Evolutionary conservation across 2,113 vertebrate genomes (phyloP).

Genomic region (Paradoxurus hermaphroditus): DNA sequence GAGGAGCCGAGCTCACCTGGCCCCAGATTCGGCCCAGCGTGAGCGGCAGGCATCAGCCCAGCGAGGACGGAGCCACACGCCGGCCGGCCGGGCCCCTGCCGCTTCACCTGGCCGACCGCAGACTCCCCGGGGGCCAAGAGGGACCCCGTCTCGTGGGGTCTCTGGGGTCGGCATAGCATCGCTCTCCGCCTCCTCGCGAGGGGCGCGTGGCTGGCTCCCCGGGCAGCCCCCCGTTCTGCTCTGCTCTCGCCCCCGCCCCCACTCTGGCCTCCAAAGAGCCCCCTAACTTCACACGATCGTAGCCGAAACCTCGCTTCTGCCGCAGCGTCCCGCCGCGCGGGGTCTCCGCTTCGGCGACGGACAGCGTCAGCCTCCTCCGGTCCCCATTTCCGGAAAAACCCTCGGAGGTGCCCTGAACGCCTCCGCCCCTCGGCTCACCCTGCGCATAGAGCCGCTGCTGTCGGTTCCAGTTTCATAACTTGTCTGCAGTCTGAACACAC

Average conservation of each 20-base stretch:
- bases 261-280: rapidly evolving
- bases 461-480: neutral
- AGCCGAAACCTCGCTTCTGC: neutral
- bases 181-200: neutral
- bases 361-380: too few species aligned
- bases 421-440: neutral
- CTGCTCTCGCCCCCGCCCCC: neutral
- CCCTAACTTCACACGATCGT: too few species aligned
- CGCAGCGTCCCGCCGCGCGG: rapidly evolving
- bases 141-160: rapidly evolving
- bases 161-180: too few species aligned
- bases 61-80: neutral
- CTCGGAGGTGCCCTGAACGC: neutral
- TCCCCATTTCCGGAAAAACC: neutral
- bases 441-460: rapidly evolving
- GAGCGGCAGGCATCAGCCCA: too few species aligned
- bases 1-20: neutral
- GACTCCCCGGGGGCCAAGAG: neutral
- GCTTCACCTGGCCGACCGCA: rapidly evolving
- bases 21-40: rapidly evolving
- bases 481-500: neutral
- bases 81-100: rapidly evolving
- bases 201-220: neutral
- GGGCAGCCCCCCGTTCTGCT: neutral
- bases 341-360: rapidly evolving